These are phyloP conservation scores for Tipula lateralis DNA, from an alignment of 2,888 invertebrate species.

Conservation along the genomic window DNA sequence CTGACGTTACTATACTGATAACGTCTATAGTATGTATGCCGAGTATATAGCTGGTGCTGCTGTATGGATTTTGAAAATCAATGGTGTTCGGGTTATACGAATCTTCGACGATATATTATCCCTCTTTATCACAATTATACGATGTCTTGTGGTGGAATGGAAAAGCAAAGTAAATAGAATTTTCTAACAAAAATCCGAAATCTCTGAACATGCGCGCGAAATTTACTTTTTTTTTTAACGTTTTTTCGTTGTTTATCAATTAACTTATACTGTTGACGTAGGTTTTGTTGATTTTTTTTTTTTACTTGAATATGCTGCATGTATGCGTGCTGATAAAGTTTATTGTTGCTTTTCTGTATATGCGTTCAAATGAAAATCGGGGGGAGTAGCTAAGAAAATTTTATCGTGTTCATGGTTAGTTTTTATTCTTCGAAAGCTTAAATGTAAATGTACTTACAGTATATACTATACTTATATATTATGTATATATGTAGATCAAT, in stretches of 20 bases:
- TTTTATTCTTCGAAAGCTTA: not conserved
- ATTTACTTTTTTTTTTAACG: not conserved
- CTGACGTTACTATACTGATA: constrained; percentile 7
- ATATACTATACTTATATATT: not conserved
- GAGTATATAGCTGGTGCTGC: not conserved
- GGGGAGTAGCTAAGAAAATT: not conserved
- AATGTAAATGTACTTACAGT: not conserved
- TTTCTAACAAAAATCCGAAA: not conserved
- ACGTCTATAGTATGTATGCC: not conserved
- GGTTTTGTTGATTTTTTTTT: not conserved
- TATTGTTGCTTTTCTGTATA: not conserved
- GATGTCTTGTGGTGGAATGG: not conserved
- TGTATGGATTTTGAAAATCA: not conserved
- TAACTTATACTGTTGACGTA: not conserved
- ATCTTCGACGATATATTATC: not conserved
- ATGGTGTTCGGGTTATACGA: not conserved
- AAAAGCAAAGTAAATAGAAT: not conserved
- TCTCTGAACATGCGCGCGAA: not conserved
- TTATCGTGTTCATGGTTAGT: not conserved
- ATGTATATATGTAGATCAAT: not conserved
- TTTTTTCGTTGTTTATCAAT: not conserved
- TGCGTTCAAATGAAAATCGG: not conserved
- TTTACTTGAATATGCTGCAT: not conserved
- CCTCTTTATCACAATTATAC: not conserved
- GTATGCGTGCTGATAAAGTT: not conserved